These are phyloP conservation scores for Marisa cornuarietis DNA, from an alignment of 1,140 invertebrate species.

Conservation along the genomic window DNA sequence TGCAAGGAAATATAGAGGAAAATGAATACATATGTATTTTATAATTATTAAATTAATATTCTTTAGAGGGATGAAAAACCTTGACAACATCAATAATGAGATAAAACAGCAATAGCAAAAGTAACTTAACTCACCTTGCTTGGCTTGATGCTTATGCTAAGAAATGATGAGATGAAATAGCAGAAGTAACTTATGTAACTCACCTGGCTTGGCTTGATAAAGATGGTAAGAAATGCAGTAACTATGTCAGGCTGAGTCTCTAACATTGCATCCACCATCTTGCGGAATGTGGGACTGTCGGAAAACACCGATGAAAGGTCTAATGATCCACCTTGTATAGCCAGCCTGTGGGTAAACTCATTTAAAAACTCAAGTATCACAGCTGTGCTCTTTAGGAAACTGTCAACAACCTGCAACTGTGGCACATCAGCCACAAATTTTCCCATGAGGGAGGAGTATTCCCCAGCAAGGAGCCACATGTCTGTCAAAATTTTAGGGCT, in stretches of 20 bases:
- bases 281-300: slow-evolving; percentile 18
- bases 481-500: slow-evolving; percentile 10
- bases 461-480: slow-evolving; percentile 19
- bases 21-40: too few relatives aligned
- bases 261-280: slow-evolving; percentile 18
- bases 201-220: slow-evolving; percentile 24
- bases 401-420: slow-evolving; percentile 4
- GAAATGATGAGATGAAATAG: too few relatives aligned
- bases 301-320: slow-evolving; percentile 30
- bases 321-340: slow-evolving; percentile 15
- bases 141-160: too few relatives aligned
- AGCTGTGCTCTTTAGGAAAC: neutral
- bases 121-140: too few relatives aligned
- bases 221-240: slow-evolving; percentile 15
- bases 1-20: too few relatives aligned
- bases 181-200: neutral
- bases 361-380: slow-evolving; percentile 19
- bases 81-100: too few relatives aligned
- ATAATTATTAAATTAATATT: too few relatives aligned
- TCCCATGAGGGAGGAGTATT: slow-evolving; percentile 5
- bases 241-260: slow-evolving; percentile 22
- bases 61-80: too few relatives aligned
- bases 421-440: slow-evolving; percentile 1
- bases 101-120: too few relatives aligned
- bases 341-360: slow-evolving; percentile 15